Percentiles rank a stretch among this genome's conserved stretches.
phyloP scores from a whole-genome alignment of 2,113 vertebrate genomes.

The Spilogale gracilis region DNA sequence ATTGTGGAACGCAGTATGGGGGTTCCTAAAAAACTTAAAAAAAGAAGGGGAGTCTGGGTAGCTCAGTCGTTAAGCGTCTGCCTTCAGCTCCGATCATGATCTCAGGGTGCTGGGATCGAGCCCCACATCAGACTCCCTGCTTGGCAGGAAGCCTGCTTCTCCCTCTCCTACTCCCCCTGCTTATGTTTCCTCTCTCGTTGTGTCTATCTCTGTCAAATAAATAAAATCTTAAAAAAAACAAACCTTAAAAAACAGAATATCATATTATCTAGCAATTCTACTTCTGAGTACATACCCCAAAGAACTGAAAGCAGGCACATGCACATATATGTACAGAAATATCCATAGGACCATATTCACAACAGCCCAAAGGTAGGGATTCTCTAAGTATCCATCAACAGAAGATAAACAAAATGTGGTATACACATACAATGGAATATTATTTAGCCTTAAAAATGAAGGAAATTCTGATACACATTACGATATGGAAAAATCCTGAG shows the following conservation, averaged over 20 bases:
- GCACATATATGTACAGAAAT: background rate
- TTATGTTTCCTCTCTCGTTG: too few species aligned
- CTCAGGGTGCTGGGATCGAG: too few species aligned
- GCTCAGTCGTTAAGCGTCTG: too few species aligned
- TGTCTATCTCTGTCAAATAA: too few species aligned
- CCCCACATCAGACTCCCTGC: too few species aligned
- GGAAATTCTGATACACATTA: background rate
- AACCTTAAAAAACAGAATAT: background rate
- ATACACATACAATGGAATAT: background rate
- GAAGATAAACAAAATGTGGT: background rate
- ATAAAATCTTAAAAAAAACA: background rate
- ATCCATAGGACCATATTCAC: background rate
- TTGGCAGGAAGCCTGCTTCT: too few species aligned
- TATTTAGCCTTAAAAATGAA: constrained; percentile 23
- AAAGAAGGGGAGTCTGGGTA: background rate
- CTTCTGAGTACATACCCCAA: background rate
- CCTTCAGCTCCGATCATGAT: too few species aligned
- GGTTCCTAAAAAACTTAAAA: background rate
- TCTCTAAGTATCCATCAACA: background rate
- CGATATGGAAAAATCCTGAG: background rate
- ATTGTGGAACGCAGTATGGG: background rate
- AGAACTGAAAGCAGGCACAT: background rate
- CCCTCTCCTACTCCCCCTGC: too few species aligned
- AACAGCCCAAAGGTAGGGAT: background rate
- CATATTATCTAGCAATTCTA: background rate